Base-by-base conservation (phyloP, 2,888 invertebrate genomes). In the Thymelicus sylvestris region DNA sequence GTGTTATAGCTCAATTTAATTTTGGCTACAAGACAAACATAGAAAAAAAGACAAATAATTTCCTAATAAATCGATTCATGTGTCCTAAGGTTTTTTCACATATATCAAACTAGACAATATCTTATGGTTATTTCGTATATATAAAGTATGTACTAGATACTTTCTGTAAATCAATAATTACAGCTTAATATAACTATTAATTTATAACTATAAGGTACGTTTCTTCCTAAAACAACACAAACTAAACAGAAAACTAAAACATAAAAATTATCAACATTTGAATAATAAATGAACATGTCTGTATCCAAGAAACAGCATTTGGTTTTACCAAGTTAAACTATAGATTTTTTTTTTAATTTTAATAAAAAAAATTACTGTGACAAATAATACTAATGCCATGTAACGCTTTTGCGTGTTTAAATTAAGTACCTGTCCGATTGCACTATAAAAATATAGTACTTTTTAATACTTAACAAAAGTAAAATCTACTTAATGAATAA, bases 401-500 rank as follows among this genome's bases (percentile, higher is more conserved):
- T 6, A n/a, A 2, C 13, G 12, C 4, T 4, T 52, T 52, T n/a
- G 8, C n/a, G 19, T 8, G 15, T 52, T 47, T 19, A 15, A 52
- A 52, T 52, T 52, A 52, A 52, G 50, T 52, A 52, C 50, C 15
- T 15, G 50, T 15, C 19, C 15, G 15, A 15, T 15, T 52, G 50
- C 50, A 52, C 50, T 52, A 6, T 12, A 52, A 47, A 6, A 7
- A 15, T 44, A 44, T 10, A 44, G 44, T 2, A 44, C 44, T 44
- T 52, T 19, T 52, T 8, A 15, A 52, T 52, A 52, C 50, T 52
- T 52, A 52, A 52, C 7, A 15, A 52, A 3, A 52, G 6, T 7
- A 15, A 52, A 52, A 15, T 52, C 7, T 7, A 7, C 50, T 81
- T 82, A 82, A 44, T 10, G 44, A 44, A 12, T 44, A 19, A 19